Conservation (phyloP, 2,113 vertebrate genomes). For the Seriola dumerili region DNA sequence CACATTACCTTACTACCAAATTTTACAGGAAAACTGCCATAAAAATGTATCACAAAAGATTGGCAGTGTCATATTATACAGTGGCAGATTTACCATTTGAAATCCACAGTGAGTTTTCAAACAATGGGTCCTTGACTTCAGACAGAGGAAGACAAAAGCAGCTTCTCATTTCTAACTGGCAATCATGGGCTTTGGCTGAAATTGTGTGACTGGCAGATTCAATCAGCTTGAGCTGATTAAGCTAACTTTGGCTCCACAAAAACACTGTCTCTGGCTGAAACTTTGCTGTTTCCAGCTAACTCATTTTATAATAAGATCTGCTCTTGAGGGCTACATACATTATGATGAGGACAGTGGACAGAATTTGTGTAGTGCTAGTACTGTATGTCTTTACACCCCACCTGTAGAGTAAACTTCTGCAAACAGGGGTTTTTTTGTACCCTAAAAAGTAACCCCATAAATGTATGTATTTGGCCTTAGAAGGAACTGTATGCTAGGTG, state of each 20-base stretch:
- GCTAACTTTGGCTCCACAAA: background rate
- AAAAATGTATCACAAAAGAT: background rate
- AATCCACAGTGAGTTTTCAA: background rate
- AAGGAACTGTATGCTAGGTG: no score
- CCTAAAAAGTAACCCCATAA: no score
- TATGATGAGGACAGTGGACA: background rate
- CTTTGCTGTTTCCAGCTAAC: background rate
- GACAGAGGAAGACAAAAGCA: background rate
- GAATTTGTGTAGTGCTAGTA: no score
- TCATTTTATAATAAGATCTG: background rate
- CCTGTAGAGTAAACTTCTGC: no score
- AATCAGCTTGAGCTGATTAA: background rate
- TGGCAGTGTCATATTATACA: background rate
- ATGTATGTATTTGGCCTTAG: no score
- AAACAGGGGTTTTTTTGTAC: no score
- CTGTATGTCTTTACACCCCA: no score
- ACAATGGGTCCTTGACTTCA: background rate
- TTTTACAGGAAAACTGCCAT: background rate
- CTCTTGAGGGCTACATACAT: background rate
- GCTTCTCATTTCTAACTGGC: background rate
- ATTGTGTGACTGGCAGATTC: background rate
- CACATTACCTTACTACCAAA: background rate
- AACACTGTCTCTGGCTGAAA: background rate
- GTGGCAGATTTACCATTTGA: background rate
- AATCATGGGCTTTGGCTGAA: background rate